These are phyloP conservation scores for Anoura caudifer DNA, from an alignment of 2,113 vertebrate species.

Conservation along the genomic window DNA sequence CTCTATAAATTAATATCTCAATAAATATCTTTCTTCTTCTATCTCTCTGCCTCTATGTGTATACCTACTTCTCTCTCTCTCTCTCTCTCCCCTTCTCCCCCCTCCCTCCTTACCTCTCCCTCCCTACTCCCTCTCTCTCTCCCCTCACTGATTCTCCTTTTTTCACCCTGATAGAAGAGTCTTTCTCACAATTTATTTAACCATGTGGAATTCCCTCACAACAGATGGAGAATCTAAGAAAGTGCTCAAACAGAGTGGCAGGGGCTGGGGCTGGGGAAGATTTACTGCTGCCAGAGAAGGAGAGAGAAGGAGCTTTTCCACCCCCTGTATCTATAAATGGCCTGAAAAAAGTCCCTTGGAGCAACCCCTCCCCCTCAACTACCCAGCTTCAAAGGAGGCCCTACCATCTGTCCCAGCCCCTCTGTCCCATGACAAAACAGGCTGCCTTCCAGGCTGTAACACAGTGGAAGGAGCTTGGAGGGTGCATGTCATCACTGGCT, in stretches of 20 bases:
- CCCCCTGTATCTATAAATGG: not conserved
- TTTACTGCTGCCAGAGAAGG: not conserved
- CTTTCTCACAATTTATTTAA: slow-evolving; percentile 23
- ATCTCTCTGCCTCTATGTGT: not conserved
- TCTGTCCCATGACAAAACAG: not conserved
- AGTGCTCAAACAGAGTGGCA: not conserved
- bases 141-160: not conserved
- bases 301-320: not conserved
- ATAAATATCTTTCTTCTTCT: not conserved
- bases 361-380: not conserved
- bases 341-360: not conserved
- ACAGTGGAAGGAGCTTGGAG: not conserved
- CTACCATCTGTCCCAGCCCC: not conserved
- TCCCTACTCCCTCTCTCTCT: not conserved
- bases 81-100: not conserved
- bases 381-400: not conserved
- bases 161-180: not conserved
- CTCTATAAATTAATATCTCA: not conserved
- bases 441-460: not conserved
- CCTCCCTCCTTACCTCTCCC: not conserved
- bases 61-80: not conserved
- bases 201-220: not conserved
- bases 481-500: not conserved
- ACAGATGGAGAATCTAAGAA: not conserved
- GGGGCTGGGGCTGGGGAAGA: not conserved